Evolutionary conservation across 2,797 vertebrate species (phyloP).

Genomic region (Myotis daubentonii): DNA sequence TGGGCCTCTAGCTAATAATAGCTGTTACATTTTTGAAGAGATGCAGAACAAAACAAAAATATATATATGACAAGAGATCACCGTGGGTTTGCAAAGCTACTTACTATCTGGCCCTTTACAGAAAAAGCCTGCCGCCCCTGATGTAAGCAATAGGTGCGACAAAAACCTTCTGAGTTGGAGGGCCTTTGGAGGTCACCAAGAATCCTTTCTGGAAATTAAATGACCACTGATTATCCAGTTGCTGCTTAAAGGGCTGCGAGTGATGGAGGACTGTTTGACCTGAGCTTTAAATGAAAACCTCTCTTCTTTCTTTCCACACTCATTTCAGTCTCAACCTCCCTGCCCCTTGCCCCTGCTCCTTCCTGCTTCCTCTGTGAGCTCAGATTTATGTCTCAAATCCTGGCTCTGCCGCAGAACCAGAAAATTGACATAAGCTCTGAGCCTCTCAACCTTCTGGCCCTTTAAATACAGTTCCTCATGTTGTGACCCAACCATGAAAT

Average conservation of each 20-base stretch:
- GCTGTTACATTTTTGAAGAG: constrained; percentile 16
- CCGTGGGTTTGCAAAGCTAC: neutral
- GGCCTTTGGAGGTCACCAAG: neutral
- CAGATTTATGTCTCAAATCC: constrained; percentile 1
- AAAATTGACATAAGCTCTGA: neutral
- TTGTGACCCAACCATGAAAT: too few species aligned
- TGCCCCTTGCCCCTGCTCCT: neutral
- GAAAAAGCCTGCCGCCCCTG: neutral
- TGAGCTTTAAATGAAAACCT: neutral
- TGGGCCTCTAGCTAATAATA: neutral
- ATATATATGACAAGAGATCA: neutral
- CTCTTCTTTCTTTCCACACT: neutral
- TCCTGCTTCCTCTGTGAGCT: neutral
- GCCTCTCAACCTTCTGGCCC: neutral
- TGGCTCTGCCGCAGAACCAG: neutral
- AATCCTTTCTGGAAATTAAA: constrained; percentile 4
- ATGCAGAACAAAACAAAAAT: constrained; percentile 18
- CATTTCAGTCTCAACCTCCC: neutral
- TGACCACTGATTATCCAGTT: neutral
- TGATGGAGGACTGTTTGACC: neutral
- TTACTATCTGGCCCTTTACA: neutral
- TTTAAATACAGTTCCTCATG: too few species aligned
- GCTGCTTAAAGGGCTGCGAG: neutral
- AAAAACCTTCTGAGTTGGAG: neutral
- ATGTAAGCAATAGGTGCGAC: neutral